A percentile compares a stretch with the other conserved stretches of the same genome.
Evolutionary conservation across 2,113 vertebrate species (phyloP).

Genomic region (Anthoscopus minutus): DNA sequence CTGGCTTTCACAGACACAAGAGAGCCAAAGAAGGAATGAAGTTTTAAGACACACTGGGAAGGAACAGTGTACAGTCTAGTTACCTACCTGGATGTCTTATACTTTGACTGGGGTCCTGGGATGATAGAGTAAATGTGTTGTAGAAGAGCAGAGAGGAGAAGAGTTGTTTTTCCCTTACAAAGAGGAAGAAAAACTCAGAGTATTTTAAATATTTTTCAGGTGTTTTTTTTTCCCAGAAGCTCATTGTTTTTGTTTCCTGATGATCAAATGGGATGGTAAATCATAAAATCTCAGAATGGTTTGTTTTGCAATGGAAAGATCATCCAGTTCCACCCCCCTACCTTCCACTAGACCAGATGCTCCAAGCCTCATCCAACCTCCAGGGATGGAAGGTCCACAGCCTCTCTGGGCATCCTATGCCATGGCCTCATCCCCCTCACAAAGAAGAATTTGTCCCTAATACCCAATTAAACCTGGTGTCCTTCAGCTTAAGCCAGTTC

Average conservation of each 20-base stretch:
- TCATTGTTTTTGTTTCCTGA: background rate
- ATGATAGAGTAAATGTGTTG: background rate
- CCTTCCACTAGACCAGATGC: background rate
- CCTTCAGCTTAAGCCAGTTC: background rate
- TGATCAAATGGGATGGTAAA: background rate
- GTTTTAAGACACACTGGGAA: background rate
- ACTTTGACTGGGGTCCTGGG: background rate
- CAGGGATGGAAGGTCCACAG: background rate
- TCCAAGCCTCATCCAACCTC: background rate
- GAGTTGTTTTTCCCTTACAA: background rate
- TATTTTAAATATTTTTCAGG: background rate
- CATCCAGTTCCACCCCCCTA: background rate
- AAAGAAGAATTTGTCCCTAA: background rate
- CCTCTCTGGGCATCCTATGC: background rate
- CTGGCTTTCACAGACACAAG: background rate
- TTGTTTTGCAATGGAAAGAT: background rate
- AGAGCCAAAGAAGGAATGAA: background rate
- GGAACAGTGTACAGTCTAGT: background rate
- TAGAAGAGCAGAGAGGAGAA: background rate
- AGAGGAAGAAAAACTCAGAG: background rate
- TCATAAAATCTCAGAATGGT: background rate
- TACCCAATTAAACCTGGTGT: background rate
- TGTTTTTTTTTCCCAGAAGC: background rate
- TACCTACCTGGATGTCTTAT: background rate
- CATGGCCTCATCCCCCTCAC: background rate